phyloP scores from a whole-genome alignment of 2,113 vertebrate genomes.

The Chitala chitala region DNA sequence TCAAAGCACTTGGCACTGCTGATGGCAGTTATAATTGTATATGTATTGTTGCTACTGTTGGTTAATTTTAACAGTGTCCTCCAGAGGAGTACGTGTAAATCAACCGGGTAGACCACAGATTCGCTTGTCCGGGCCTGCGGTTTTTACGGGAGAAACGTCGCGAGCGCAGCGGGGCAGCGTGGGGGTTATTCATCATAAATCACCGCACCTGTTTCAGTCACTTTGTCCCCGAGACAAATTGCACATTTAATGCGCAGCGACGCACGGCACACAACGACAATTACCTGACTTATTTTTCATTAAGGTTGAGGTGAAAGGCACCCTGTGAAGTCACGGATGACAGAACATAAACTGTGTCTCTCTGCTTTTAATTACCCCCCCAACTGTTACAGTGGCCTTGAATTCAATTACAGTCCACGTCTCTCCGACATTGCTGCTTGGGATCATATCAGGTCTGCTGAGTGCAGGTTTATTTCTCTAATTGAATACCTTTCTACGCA shows the following conservation, averaged over 20 bases:
- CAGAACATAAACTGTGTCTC: conserved; percentile 49
- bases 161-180: not conserved
- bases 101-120: too few relatives aligned
- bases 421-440: too few relatives aligned
- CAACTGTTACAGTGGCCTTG: conserved; percentile 52
- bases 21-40: too few relatives aligned
- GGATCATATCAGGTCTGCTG: too few relatives aligned
- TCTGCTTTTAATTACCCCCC: conserved; percentile 67
- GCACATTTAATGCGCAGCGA: conserved; percentile 66
- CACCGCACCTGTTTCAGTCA: conserved; percentile 55
- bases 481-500: too few relatives aligned
- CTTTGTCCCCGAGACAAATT: conserved; percentile 62
- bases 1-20: too few relatives aligned
- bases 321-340: conserved; percentile 60
- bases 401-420: conserved; percentile 55
- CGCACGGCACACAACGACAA: conserved; percentile 61
- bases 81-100: too few relatives aligned
- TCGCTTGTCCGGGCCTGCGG: too few relatives aligned
- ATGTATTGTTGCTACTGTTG: too few relatives aligned
- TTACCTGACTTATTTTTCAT: conserved; percentile 72
- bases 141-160: not conserved
- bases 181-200: conserved; percentile 32
- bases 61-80: too few relatives aligned
- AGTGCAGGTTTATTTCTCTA: too few relatives aligned
- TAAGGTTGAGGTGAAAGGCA: conserved; percentile 47